A percentile compares a stretch with the other conserved stretches of the same genome.
Evolutionary conservation across 2,113 vertebrate genomes (phyloP).

Genomic region (Tiliqua scincoides): DNA sequence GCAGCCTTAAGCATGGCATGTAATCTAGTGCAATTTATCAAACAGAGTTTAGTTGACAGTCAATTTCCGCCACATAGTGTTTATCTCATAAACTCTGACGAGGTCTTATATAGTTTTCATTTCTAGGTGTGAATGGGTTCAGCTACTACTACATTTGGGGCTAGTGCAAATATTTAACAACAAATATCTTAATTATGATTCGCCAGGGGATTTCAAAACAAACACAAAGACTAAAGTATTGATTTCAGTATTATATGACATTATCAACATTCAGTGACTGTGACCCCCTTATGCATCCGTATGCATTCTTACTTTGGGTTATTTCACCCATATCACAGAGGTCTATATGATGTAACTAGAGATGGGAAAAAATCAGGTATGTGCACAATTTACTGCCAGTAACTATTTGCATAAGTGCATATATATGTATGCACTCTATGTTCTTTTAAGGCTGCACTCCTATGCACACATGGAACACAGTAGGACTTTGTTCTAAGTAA

Average conservation of each 20-base stretch:
- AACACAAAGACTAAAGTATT: not conserved
- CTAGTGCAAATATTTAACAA: slow-evolving; percentile 45
- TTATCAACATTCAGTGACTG: not conserved
- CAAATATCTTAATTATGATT: slow-evolving; percentile 35
- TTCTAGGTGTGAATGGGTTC: slow-evolving; percentile 54
- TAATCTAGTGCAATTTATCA: slow-evolving; percentile 39
- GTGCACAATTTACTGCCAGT: not conserved
- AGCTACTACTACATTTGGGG: slow-evolving; percentile 33
- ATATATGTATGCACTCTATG: not conserved
- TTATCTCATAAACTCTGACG: slow-evolving; percentile 45
- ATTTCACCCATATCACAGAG: not conserved
- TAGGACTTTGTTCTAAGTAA: not conserved
- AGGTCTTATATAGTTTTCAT: slow-evolving; percentile 49
- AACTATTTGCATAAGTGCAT: not conserved
- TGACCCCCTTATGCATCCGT: not conserved
- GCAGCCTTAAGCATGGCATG: slow-evolving; percentile 29
- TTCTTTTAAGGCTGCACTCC: not conserved
- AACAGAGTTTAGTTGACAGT: slow-evolving; percentile 39
- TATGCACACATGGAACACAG: not conserved
- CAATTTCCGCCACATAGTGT: slow-evolving; percentile 32
- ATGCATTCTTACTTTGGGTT: not conserved
- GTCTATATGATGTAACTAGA: not conserved
- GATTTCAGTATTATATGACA: not conserved
- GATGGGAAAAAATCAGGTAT: not conserved
- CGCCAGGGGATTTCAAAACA: slow-evolving; percentile 34